Base-by-base conservation (phyloP, 53 echinoderm and acorn worm genomes). In the Hippasteria phrygiana region DNA sequence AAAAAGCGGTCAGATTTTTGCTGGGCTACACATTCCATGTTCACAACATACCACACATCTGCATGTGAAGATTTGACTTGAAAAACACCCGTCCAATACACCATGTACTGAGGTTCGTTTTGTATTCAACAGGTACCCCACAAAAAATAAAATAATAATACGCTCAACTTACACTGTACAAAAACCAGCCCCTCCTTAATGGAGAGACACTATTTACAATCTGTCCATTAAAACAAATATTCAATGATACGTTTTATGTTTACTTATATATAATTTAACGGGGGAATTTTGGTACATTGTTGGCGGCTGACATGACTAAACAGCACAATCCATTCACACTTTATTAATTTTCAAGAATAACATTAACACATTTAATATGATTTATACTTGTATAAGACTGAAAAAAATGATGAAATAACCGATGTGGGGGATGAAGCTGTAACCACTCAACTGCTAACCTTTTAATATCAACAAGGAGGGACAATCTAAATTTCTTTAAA, bases 161-260 rank as follows among this genome's bases (percentile, higher is more conserved):
- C 53, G 76, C 48, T 76, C 76, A 76, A 76, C 78, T 78, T 83
- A 67, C 83, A 83, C 70, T 85, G 85, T 85, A 85, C 85, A 85
- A 85, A 55, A 85, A 69, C 46, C 31, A 69, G 20, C 70, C 71
- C 37, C 70, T 69, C 71, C n/a, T 48, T n/a, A 85, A 34, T 10
- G 53, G 85, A 85, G 85, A 71, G 14, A 71, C 71, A 50, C 85
- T 85, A 85, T 85, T 47, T 85, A 85, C 85, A 85, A 46, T 48
- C 70, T 85, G 85, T 85, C 71, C 70, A 71, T 85, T 69, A 85
- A 85, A 69, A 70, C 70, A 85, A 85, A 85, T 80, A 80, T 62
- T 80, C 54, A 80, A 28, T 81, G 81, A 33, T 81, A 63, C 55
- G 17, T 55, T 55, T 26, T 42, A 50, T 50, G 35, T 0, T 55